Conservation (phyloP, 2,888 invertebrate species). For the Gisinianus flammeolus region DNA sequence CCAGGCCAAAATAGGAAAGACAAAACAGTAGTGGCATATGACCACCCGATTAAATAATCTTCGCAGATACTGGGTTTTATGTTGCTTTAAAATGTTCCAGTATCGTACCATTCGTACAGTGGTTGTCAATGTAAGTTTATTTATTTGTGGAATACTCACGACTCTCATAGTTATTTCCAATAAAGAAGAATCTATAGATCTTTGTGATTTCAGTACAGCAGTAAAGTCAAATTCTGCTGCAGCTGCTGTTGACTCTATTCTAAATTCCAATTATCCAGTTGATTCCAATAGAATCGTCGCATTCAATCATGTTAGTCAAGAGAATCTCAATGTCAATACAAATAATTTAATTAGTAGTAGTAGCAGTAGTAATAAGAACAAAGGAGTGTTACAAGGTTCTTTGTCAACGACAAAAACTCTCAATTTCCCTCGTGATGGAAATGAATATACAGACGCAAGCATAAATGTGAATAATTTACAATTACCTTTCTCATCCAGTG, state of each 20-base stretch:
- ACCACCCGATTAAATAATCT: neutral
- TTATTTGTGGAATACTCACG: slow-evolving; percentile 22
- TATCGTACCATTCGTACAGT: slow-evolving; percentile 20
- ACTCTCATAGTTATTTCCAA: slow-evolving; percentile 27
- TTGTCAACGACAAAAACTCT: neutral
- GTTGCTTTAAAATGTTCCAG: slow-evolving; percentile 34
- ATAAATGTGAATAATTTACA: slow-evolving; percentile 23
- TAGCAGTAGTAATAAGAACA: neutral
- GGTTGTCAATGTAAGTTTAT: slow-evolving; percentile 23
- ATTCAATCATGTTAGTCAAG: neutral
- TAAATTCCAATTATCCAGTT: neutral
- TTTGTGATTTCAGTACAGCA: slow-evolving; percentile 2
- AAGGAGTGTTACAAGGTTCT: neutral
- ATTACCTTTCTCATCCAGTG: slow-evolving; percentile 24
- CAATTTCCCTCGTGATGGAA: neutral
- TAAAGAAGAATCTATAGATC: slow-evolving; percentile 27
- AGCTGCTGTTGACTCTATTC: neutral
- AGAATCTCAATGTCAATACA: too few relatives aligned
- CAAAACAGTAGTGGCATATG: neutral
- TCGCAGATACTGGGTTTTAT: slow-evolving; percentile 19
- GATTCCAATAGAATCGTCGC: neutral
- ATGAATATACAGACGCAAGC: slow-evolving; percentile 13
- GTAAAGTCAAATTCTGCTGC: neutral
- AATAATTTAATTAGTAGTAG: neutral
- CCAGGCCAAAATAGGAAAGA: neutral